These are phyloP conservation scores for Phasia obesa DNA, from an alignment of 2,888 invertebrate species.

Conservation along the genomic window DNA sequence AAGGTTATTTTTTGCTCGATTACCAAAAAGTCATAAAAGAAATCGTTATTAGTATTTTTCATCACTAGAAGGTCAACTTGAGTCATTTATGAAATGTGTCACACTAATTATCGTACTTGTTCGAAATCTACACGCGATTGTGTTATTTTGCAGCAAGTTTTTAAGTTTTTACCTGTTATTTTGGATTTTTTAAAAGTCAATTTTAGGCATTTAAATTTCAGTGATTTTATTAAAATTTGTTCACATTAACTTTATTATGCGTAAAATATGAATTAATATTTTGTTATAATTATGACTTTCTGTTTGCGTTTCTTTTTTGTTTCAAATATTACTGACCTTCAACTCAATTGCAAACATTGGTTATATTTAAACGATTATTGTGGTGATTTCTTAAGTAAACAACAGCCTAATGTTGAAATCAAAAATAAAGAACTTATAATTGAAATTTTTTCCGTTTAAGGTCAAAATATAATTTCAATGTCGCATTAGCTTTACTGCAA, in stretches of 20 bases:
- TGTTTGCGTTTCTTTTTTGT: not conserved
- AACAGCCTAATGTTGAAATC: too few species aligned
- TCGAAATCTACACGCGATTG: slow-evolving; percentile 10
- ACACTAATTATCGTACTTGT: slow-evolving; percentile 13
- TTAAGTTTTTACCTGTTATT: slow-evolving; percentile 43
- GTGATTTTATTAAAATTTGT: not conserved
- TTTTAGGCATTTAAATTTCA: not conserved
- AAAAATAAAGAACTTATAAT: too few species aligned
- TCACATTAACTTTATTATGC: slow-evolving; percentile 68
- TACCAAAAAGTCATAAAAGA: slow-evolving; percentile 37
- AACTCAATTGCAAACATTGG: not conserved
- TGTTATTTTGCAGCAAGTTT: slow-evolving; percentile 13
- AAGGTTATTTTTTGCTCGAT: not conserved
- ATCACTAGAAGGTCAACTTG: slow-evolving; percentile 65
- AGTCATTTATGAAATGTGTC: slow-evolving; percentile 15
- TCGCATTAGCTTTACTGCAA: too few species aligned
- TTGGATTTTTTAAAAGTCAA: slow-evolving; percentile 9
- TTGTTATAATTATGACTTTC: not conserved
- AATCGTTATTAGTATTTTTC: slow-evolving; percentile 33
- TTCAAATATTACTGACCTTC: slow-evolving; percentile 54
- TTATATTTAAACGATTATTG: too few species aligned
- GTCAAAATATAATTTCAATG: too few species aligned
- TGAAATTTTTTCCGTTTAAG: too few species aligned
- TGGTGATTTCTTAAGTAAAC: too few species aligned
- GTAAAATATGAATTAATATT: slow-evolving; percentile 74